These are phyloP conservation scores for Cherax quadricarinatus DNA, from an alignment of 1,140 invertebrate species.

Conservation along the genomic window DNA sequence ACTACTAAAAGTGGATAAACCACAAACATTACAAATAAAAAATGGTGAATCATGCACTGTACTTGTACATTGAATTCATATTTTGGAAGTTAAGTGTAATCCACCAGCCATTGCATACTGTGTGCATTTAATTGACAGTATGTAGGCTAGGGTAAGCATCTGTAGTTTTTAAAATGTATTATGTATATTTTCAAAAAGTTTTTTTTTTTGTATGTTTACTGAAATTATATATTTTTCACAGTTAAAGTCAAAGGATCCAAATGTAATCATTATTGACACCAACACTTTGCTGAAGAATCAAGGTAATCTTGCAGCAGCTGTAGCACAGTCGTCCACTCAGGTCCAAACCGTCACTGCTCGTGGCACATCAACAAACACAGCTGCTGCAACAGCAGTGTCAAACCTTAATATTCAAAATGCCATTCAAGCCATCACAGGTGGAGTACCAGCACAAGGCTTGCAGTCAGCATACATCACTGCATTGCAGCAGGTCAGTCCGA, in stretches of 20 bases:
- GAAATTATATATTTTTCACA: background rate
- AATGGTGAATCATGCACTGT: too few species aligned
- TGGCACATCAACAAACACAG: slow-evolving; percentile 10
- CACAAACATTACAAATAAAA: too few species aligned
- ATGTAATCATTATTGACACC: slow-evolving; percentile 73
- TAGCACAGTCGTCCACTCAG: slow-evolving; percentile 46
- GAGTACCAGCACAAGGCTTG: slow-evolving; percentile 68
- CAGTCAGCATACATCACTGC: slow-evolving; percentile 72
- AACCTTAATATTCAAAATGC: slow-evolving; percentile 69
- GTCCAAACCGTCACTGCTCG: slow-evolving; percentile 3
- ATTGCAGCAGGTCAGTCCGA: slow-evolving; percentile 68
- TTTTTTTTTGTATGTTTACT: background rate
- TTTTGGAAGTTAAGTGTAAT: too few species aligned
- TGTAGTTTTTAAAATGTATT: too few species aligned
- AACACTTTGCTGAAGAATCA: slow-evolving; percentile 72
- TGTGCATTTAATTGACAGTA: too few species aligned
- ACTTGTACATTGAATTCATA: too few species aligned
- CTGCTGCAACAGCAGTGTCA: slow-evolving; percentile 30
- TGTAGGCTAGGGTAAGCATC: too few species aligned
- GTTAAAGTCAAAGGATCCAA: slow-evolving; percentile 62
- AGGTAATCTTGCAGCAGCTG: slow-evolving; percentile 67
- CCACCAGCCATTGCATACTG: too few species aligned
- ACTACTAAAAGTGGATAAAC: too few species aligned
- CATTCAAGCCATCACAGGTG: slow-evolving; percentile 72
- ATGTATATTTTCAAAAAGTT: background rate